Conservation (phyloP, 2,888 invertebrate genomes). For the Drosophila mayaguana region DNA sequence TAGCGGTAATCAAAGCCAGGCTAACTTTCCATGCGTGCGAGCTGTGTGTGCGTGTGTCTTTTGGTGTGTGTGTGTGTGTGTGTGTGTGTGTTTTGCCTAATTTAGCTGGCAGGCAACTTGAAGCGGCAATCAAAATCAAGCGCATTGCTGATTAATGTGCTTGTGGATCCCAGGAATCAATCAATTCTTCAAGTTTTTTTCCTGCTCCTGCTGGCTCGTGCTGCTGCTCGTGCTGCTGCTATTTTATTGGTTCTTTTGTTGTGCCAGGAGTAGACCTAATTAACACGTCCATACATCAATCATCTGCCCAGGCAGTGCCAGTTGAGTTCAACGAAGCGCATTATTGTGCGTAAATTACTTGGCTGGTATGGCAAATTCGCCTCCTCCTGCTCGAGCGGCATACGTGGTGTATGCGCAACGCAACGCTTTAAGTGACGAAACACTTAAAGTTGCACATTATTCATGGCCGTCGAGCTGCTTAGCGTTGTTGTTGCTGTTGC, state of each 20-base stretch:
- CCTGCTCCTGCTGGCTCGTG: background rate
- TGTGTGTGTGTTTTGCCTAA: conserved; percentile 35
- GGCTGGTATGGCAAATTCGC: conserved; percentile 51
- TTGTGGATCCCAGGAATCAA: conserved; percentile 69
- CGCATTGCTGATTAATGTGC: conserved; percentile 74
- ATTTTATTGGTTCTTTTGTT: conserved; percentile 49
- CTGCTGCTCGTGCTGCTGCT: conserved; percentile 24
- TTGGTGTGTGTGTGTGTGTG: conserved; percentile 4
- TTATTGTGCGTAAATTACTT: conserved; percentile 81
- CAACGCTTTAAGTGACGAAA: conserved; percentile 64
- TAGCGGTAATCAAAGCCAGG: conserved; percentile 69
- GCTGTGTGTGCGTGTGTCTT: background rate
- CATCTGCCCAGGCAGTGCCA: conserved; percentile 61
- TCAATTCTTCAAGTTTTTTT: conserved; percentile 68
- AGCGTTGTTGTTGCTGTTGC: conserved; percentile 3
- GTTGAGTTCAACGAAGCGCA: conserved; percentile 78
- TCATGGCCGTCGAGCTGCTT: conserved; percentile 29
- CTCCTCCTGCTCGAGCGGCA: conserved; percentile 22
- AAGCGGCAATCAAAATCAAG: conserved; percentile 68
- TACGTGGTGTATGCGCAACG: conserved; percentile 68
- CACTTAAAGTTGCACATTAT: conserved; percentile 65
- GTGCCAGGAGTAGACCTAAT: conserved; percentile 75
- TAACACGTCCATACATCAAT: conserved; percentile 82
- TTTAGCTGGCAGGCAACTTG: conserved; percentile 47
- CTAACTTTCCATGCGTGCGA: conserved; percentile 34